These are phyloP conservation scores for Drosophila mettleri DNA, from an alignment of 2,888 invertebrate genomes.

Conservation along the genomic window DNA sequence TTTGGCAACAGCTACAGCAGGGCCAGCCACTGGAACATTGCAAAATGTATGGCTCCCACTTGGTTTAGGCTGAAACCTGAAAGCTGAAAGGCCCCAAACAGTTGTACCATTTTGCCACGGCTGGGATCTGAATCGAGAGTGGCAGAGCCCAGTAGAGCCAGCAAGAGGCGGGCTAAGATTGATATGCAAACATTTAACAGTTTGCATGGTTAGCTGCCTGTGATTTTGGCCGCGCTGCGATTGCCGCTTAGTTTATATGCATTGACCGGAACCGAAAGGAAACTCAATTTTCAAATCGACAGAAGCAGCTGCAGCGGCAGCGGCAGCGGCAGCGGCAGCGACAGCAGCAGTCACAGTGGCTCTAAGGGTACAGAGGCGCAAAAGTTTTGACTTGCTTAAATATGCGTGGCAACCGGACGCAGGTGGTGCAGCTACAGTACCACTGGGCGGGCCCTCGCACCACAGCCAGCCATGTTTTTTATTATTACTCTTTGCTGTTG, in stretches of 20 bases:
- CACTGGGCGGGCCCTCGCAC: slow-evolving; percentile 21
- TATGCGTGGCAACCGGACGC: slow-evolving; percentile 70
- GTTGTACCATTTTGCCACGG: slow-evolving; percentile 34
- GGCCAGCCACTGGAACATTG: slow-evolving; percentile 44
- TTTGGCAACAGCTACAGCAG: slow-evolving; percentile 33
- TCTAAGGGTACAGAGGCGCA: slow-evolving; percentile 37
- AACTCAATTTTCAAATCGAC: slow-evolving; percentile 50
- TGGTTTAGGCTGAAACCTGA: slow-evolving; percentile 49
- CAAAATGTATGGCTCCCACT: slow-evolving; percentile 75
- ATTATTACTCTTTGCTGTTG: neutral
- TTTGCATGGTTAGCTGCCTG: slow-evolving; percentile 61
- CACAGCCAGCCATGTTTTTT: slow-evolving; percentile 4
- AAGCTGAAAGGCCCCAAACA: slow-evolving; percentile 30
- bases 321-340: neutral
- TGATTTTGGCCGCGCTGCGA: slow-evolving; percentile 52
- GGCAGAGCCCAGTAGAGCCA: neutral
- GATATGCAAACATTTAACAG: slow-evolving; percentile 76
- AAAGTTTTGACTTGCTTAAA: slow-evolving; percentile 64
- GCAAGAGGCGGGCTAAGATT: slow-evolving; percentile 58
- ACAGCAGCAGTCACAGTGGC: slow-evolving; percentile 2
- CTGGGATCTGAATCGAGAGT: no score
- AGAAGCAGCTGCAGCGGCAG: neutral
- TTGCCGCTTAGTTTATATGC: slow-evolving; percentile 51
- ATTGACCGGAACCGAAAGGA: slow-evolving; percentile 56
- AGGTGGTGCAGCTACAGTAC: slow-evolving; percentile 53